phyloP scores from a whole-genome alignment of 30 jellyfish, hydroid and myxozoan species.

The Chironex yamaguchii region DNA sequence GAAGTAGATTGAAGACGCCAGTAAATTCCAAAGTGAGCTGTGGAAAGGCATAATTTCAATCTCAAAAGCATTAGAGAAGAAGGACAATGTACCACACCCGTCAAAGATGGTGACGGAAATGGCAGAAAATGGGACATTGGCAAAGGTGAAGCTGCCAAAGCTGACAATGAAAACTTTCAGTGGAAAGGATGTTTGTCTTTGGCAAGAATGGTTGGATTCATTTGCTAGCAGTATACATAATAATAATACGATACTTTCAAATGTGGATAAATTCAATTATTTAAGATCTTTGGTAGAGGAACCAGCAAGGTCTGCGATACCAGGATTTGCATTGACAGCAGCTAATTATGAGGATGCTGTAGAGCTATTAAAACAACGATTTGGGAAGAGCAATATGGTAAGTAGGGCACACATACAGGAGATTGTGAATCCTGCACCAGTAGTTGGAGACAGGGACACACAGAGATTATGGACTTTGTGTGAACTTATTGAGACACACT shows the following conservation, averaged over 20 bases:
- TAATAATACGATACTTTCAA: slow-evolving; percentile 8
- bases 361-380: background rate
- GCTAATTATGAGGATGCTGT: slow-evolving; percentile 20
- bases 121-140: background rate
- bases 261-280: slow-evolving; percentile 45
- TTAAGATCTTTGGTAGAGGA: slow-evolving; percentile 37
- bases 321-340: slow-evolving; percentile 24
- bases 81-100: too few species aligned
- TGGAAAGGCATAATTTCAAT: too few species aligned
- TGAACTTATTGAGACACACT: background rate
- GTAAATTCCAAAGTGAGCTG: too few species aligned
- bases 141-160: slow-evolving; percentile 46
- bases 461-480: background rate
- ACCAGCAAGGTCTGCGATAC: slow-evolving; percentile 41
- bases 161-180: slow-evolving; percentile 14
- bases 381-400: background rate
- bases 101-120: too few species aligned
- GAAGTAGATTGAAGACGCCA: background rate
- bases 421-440: background rate
- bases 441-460: background rate
- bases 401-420: background rate
- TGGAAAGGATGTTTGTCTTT: slow-evolving; percentile 31
- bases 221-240: slow-evolving; percentile 49
- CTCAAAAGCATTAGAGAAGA: too few species aligned
- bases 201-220: slow-evolving; percentile 64